Evolutionary conservation across 2,797 vertebrate genomes (phyloP).

Genomic region (Macropus fuliginosus): DNA sequence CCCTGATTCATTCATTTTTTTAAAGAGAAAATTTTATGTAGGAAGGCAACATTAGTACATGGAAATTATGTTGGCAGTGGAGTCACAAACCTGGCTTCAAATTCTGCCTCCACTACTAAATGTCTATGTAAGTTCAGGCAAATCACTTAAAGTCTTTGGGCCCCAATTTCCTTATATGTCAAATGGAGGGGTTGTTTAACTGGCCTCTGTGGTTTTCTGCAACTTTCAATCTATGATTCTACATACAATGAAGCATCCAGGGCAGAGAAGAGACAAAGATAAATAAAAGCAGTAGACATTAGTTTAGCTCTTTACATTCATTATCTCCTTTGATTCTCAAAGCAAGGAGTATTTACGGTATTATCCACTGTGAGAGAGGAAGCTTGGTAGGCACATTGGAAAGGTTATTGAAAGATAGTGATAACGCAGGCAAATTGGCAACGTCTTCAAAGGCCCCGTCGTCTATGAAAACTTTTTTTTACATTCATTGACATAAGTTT

Average conservation of each 20-base stretch:
- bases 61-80: background rate
- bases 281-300: background rate
- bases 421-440: slow-evolving; percentile 53
- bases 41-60: background rate
- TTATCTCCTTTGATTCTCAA: slow-evolving; percentile 19
- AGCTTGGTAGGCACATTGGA: slow-evolving; percentile 69
- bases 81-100: background rate
- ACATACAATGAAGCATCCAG: background rate
- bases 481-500: slow-evolving; percentile 58
- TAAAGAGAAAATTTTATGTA: background rate
- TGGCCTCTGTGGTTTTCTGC: background rate
- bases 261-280: background rate
- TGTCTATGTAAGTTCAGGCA: too few relatives aligned
- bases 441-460: slow-evolving; percentile 59
- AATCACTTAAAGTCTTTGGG: too few relatives aligned
- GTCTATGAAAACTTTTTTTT: slow-evolving; percentile 45
- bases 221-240: background rate
- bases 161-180: background rate
- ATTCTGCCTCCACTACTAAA: background rate
- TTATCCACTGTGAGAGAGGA: slow-evolving; percentile 11
- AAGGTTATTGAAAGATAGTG: slow-evolving; percentile 74
- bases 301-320: slow-evolving; percentile 25
- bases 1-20: background rate
- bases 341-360: too few relatives aligned
- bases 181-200: background rate